Evolutionary conservation across 2,888 invertebrate genomes (phyloP).

Genomic region (Coremacera marginata): DNA sequence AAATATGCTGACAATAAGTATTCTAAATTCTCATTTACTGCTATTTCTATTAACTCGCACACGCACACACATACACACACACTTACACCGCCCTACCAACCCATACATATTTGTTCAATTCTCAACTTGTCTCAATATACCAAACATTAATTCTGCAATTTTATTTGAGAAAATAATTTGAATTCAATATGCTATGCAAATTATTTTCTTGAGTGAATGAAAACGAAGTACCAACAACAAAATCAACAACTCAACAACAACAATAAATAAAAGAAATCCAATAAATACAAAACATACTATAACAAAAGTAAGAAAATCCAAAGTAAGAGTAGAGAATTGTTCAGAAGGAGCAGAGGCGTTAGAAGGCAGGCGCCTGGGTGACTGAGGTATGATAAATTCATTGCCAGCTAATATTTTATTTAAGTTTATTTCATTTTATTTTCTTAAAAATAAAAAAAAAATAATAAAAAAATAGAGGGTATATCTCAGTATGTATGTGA

Average conservation of each 20-base stretch:
- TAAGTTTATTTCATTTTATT: too few relatives aligned
- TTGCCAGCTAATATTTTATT: too few relatives aligned
- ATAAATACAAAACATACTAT: neutral
- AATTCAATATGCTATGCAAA: slow-evolving; percentile 5
- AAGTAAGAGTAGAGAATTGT: neutral
- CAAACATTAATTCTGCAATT: neutral
- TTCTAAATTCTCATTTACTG: too few relatives aligned
- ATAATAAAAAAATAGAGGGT: too few relatives aligned
- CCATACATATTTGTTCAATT: too few relatives aligned
- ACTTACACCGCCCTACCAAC: too few relatives aligned
- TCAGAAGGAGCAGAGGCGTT: neutral
- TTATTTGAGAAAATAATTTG: neutral
- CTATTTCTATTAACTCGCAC: too few relatives aligned
- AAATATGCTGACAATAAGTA: too few relatives aligned
- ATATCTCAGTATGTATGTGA: too few relatives aligned
- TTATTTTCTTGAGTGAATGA: neutral
- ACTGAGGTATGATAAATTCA: too few relatives aligned
- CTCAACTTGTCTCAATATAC: neutral
- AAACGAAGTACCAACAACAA: neutral
- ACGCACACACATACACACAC: too few relatives aligned
- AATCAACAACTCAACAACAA: neutral
- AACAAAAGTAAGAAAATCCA: neutral
- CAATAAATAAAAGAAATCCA: neutral
- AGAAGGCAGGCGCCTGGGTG: neutral
- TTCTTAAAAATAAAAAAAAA: too few relatives aligned